Evolutionary conservation across 2,797 vertebrate genomes (phyloP).

Genomic region (Champsocephalus esox): DNA sequence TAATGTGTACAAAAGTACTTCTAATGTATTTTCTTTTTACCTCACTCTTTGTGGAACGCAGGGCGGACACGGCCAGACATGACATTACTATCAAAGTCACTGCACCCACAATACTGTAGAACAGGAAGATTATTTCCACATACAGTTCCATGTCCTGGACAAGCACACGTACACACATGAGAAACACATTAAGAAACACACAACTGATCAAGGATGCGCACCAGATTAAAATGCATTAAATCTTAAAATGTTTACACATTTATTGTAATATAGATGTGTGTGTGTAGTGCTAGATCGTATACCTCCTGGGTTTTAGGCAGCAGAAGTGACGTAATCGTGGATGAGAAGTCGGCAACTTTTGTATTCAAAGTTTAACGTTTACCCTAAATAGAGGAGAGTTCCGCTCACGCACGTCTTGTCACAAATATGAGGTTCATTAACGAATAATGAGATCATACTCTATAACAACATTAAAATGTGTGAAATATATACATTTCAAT

Average conservation of each 20-base stretch:
- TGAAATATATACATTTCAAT: too few relatives aligned
- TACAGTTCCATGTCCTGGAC: constrained; percentile 19
- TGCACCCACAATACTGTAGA: constrained; percentile 52
- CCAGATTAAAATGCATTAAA: not conserved
- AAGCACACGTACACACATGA: constrained; percentile 22
- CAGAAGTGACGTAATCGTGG: too few relatives aligned
- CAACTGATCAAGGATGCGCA: not conserved
- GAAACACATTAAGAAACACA: not conserved
- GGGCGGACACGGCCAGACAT: constrained; percentile 56
- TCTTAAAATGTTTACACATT: not conserved
- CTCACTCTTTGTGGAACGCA: constrained; percentile 68
- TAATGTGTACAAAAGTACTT: not conserved
- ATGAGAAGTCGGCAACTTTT: too few relatives aligned
- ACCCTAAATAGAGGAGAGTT: too few relatives aligned
- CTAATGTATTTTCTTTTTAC: constrained; percentile 40
- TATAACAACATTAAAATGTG: too few relatives aligned
- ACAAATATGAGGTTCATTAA: too few relatives aligned
- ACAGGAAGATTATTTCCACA: constrained; percentile 40
- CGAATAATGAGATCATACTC: too few relatives aligned
- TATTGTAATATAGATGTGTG: not conserved
- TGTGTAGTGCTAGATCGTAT: too few relatives aligned
- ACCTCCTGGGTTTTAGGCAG: too few relatives aligned
- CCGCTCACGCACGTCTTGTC: too few relatives aligned
- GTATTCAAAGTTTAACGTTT: too few relatives aligned
- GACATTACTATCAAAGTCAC: constrained; percentile 74